Conservation (phyloP, 2,797 vertebrate genomes). For the Strix occidentalis region DNA sequence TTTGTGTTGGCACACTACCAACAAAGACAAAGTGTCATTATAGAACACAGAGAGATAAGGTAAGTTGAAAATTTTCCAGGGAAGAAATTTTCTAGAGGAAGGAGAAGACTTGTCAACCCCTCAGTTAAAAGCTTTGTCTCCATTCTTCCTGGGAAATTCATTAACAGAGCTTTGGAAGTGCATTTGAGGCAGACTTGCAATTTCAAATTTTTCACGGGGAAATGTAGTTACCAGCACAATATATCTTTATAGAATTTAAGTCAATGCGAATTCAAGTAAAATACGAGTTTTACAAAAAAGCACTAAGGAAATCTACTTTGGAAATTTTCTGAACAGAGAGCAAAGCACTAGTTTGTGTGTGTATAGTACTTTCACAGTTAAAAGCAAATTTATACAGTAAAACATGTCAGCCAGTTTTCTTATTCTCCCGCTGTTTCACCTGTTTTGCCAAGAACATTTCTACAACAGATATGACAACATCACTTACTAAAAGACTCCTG, state of each 20-base stretch:
- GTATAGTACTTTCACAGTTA: neutral
- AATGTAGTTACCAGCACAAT: neutral
- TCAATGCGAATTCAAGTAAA: neutral
- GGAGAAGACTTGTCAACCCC: neutral
- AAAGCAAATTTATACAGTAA: neutral
- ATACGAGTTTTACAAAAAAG: no score
- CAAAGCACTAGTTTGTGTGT: neutral
- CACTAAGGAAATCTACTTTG: neutral
- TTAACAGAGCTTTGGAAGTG: neutral
- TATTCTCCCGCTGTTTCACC: neutral
- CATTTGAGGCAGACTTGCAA: neutral
- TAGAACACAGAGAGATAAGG: neutral
- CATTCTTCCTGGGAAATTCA: neutral
- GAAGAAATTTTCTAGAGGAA: neutral
- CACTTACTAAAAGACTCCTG: neutral
- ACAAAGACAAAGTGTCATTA: neutral
- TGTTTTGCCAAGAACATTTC: neutral
- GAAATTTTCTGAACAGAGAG: accelerated
- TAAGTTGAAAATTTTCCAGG: neutral
- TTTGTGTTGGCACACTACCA: neutral
- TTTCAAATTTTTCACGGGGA: neutral
- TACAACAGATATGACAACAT: neutral
- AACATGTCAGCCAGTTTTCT: accelerated
- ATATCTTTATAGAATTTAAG: neutral
- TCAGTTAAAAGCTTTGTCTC: neutral